Conservation (phyloP, 1,140 invertebrate genomes). For the Zaprionus inermis region DNA sequence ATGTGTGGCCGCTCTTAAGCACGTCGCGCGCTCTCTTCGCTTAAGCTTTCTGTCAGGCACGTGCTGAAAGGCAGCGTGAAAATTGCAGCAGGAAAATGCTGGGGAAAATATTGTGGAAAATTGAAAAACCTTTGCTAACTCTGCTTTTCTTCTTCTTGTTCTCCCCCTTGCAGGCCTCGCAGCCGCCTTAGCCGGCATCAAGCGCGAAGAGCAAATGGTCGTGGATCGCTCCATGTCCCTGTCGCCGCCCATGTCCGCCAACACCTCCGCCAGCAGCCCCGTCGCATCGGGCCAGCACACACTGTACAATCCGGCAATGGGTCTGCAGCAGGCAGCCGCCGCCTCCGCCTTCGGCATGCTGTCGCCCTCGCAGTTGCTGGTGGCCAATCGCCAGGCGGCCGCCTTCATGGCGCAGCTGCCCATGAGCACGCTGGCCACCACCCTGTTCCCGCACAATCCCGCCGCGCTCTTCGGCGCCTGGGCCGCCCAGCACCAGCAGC, state of each 20-base stretch:
- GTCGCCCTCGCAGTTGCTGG: slow-evolving; percentile 85
- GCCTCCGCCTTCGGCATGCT: slow-evolving; percentile 85
- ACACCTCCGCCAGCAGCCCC: slow-evolving; percentile 68
- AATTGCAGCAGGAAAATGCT: slow-evolving; percentile 18
- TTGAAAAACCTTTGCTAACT: slow-evolving; percentile 9
- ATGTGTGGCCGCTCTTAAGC: slow-evolving; percentile 39
- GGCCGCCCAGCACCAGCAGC: slow-evolving; percentile 72
- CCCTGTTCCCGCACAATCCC: slow-evolving; percentile 85
- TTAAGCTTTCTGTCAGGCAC: slow-evolving; percentile 26
- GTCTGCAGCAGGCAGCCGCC: slow-evolving; percentile 83
- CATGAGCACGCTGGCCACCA: slow-evolving; percentile 76
- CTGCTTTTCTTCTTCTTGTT: slow-evolving; percentile 31
- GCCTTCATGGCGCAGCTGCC: slow-evolving; percentile 83
- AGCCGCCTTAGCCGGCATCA: slow-evolving; percentile 81
- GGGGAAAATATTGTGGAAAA: slow-evolving; percentile 3
- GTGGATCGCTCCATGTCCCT: slow-evolving; percentile 81
- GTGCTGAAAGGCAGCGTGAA: not conserved
- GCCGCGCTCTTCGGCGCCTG: slow-evolving; percentile 86
- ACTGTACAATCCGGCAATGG: slow-evolving; percentile 78
- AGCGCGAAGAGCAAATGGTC: slow-evolving; percentile 78
- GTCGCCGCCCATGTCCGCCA: slow-evolving; percentile 81
- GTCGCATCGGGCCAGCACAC: slow-evolving; percentile 45
- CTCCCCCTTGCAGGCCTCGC: slow-evolving; percentile 81
- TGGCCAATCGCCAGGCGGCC: slow-evolving; percentile 85
- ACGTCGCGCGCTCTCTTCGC: slow-evolving; percentile 13